Evolutionary conservation across 1,140 invertebrate species (phyloP).

Genomic region (Monochamus saltuarius): DNA sequence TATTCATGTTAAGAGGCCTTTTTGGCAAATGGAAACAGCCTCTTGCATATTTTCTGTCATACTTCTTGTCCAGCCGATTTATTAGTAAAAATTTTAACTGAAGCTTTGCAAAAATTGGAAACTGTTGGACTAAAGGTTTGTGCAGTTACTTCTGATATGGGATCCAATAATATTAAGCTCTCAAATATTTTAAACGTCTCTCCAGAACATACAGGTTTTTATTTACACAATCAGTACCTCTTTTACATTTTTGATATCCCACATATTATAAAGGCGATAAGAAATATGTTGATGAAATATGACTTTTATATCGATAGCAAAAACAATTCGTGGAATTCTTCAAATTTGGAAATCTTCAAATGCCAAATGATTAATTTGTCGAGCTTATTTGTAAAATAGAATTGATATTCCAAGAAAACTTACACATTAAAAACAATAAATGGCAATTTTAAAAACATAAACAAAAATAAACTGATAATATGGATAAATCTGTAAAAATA

Average conservation of each 20-base stretch:
- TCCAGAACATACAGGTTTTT: slow-evolving; percentile 18
- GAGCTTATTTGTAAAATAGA: no score
- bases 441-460: no score
- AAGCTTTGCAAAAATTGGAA: slow-evolving; percentile 12
- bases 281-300: slow-evolving; percentile 24
- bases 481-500: no score
- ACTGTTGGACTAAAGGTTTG: slow-evolving; percentile 11
- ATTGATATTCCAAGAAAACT: no score
- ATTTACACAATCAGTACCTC: slow-evolving; percentile 13
- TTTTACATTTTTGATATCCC: slow-evolving; percentile 21
- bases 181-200: slow-evolving; percentile 8
- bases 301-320: slow-evolving; percentile 8
- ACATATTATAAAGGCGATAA: slow-evolving; percentile 24
- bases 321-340: slow-evolving; percentile 13
- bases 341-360: no score
- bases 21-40: slow-evolving; percentile 16
- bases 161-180: slow-evolving; percentile 15
- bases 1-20: slow-evolving; percentile 16
- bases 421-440: no score
- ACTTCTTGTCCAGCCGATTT: not conserved
- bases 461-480: no score
- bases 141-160: slow-evolving; percentile 14
- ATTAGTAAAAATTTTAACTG: slow-evolving; percentile 1
- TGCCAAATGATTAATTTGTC: no score
- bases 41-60: slow-evolving; percentile 7